These are phyloP conservation scores for Choristoneura rosaceana DNA, from an alignment of 2,888 invertebrate genomes.

Conservation along the genomic window DNA sequence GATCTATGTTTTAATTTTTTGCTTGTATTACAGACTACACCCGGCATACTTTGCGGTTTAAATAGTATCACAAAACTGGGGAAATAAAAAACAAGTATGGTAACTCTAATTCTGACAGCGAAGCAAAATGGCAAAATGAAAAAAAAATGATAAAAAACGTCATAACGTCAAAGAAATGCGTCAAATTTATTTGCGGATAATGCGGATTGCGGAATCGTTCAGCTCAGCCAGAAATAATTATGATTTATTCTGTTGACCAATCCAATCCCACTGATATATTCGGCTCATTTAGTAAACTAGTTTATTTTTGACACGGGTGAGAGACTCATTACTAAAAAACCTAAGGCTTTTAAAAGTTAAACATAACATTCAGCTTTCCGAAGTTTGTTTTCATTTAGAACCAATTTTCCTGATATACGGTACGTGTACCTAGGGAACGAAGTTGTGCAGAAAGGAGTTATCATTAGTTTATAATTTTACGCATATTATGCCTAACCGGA, in stretches of 20 bases:
- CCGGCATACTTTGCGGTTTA: no score
- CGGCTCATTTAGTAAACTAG: slow-evolving; percentile 9
- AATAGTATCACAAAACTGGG: not conserved
- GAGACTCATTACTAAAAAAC: slow-evolving; percentile 5
- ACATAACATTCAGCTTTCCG: slow-evolving; percentile 10
- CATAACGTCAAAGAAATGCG: slow-evolving; percentile 10
- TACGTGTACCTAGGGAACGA: not conserved
- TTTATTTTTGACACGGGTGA: slow-evolving; percentile 1
- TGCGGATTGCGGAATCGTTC: slow-evolving; percentile 25
- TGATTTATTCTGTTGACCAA: slow-evolving; percentile 34
- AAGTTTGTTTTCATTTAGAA: not conserved
- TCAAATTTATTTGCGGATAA: slow-evolving; percentile 29
- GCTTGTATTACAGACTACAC: no score
- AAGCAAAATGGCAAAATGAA: not conserved
- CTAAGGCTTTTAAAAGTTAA: not conserved
- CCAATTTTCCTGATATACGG: not conserved
- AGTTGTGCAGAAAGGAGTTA: slow-evolving; percentile 4
- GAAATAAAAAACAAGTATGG: not conserved
- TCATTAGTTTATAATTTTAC: not conserved
- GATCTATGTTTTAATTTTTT: no score
- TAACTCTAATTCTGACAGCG: slow-evolving; percentile 18
- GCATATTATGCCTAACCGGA: slow-evolving; percentile 65
- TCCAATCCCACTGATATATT: slow-evolving; percentile 5
- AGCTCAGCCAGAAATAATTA: slow-evolving; percentile 31
- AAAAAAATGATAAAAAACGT: not conserved